phyloP scores from a whole-genome alignment of 2,888 invertebrate species.

The Rhynchonema sp. region DNA sequence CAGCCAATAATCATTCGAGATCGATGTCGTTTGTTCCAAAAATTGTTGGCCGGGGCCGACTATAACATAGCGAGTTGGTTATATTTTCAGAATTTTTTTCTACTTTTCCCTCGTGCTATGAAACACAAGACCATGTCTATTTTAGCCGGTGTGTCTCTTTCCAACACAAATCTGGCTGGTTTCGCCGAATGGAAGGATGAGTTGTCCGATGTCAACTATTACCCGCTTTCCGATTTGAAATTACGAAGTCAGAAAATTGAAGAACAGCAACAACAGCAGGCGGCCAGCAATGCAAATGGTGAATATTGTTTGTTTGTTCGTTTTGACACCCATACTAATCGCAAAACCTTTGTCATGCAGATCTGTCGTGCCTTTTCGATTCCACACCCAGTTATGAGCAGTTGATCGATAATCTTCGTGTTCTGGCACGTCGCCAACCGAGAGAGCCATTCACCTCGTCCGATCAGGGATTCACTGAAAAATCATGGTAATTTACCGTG shows the following conservation, averaged over 20 bases:
- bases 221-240: constrained; percentile 6
- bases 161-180: neutral
- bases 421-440: neutral
- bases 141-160: constrained; percentile 3
- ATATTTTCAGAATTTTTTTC: too few relatives aligned
- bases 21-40: constrained; percentile 23
- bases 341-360: too few relatives aligned
- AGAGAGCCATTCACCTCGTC: neutral
- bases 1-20: constrained; percentile 20
- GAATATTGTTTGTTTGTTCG: too few relatives aligned
- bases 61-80: constrained; percentile 29
- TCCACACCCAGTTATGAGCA: neutral
- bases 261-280: too few relatives aligned
- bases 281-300: too few relatives aligned
- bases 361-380: too few relatives aligned
- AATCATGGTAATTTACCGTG: neutral
- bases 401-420: neutral
- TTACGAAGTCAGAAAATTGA: constrained; percentile 3
- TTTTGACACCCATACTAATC: too few relatives aligned
- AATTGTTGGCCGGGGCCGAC: constrained; percentile 26
- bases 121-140: neutral
- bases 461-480: neutral
- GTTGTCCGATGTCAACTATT: neutral
- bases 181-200: neutral
- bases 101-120: neutral